phyloP scores from a whole-genome alignment of 2,113 vertebrate genomes.

The Aspidoscelis tigris region DNA sequence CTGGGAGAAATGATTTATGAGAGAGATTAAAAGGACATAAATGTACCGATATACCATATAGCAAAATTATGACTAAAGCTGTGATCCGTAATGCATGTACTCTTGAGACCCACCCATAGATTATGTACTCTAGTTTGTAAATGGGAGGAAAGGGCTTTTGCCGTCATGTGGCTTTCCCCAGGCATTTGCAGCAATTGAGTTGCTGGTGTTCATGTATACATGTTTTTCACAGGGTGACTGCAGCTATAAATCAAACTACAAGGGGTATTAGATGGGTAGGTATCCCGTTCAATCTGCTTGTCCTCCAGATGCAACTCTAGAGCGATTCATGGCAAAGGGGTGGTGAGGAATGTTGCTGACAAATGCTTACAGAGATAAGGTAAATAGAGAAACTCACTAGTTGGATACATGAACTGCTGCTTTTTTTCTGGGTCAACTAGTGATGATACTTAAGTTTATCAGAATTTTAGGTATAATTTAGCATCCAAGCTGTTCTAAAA shows the following conservation, averaged over 20 bases:
- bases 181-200: neutral
- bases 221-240: neutral
- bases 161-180: neutral
- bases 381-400: no score
- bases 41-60: constrained; percentile 29
- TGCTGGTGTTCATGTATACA: neutral
- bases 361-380: no score
- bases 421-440: no score
- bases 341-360: no score
- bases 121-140: constrained; percentile 17
- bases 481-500: no score
- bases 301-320: no score
- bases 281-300: neutral
- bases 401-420: no score
- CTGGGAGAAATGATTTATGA: constrained; percentile 39
- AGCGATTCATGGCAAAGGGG: no score
- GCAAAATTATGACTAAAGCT: constrained; percentile 20
- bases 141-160: neutral
- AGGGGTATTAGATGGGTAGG: neutral
- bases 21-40: constrained; percentile 39
- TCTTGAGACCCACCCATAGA: constrained; percentile 20
- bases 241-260: neutral
- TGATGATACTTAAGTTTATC: no score
- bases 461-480: no score
- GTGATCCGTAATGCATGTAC: constrained; percentile 22